phyloP scores from a whole-genome alignment of 2,888 invertebrate species.

The Argyresthia albistria region DNA sequence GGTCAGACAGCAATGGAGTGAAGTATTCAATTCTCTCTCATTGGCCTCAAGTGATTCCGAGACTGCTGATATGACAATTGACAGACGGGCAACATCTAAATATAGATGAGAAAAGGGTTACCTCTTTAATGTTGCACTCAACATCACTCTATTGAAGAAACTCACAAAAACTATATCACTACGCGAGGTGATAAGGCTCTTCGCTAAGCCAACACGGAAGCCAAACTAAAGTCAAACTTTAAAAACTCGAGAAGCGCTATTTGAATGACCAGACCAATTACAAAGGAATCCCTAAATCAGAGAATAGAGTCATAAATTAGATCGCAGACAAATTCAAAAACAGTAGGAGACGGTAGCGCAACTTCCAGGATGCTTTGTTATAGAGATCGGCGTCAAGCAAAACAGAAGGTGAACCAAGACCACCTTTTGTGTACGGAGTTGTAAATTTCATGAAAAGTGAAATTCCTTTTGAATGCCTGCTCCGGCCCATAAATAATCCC shows the following conservation, averaged over 20 bases:
- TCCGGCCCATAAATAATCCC: conserved; percentile 56
- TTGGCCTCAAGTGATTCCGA: conserved; percentile 13
- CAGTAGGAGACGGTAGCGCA: conserved; percentile 69
- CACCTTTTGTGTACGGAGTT: conserved; percentile 56
- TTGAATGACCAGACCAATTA: conserved; percentile 54
- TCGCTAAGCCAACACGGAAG: conserved; percentile 27
- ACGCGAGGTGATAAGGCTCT: conserved; percentile 14
- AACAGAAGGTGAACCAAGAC: conserved; percentile 59
- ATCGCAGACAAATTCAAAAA: conserved; percentile 66
- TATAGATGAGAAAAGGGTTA: neutral
- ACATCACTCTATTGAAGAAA: neutral
- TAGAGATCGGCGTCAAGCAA: conserved; percentile 54
- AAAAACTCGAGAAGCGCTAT: conserved; percentile 29
- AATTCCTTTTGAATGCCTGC: conserved; percentile 69
- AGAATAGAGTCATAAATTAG: conserved; percentile 55
- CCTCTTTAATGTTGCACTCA: neutral
- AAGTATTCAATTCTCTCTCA: conserved; percentile 18
- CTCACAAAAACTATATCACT: neutral
- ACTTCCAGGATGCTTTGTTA: conserved; percentile 62
- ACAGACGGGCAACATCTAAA: neutral
- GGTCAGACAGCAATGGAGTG: conserved; percentile 5
- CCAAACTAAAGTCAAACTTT: conserved; percentile 42
- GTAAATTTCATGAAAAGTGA: conserved; percentile 73
- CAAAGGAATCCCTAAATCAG: conserved; percentile 63
- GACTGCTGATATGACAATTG: conserved; percentile 1